These are phyloP conservation scores for Varroa destructor DNA, from an alignment of 1,140 invertebrate genomes.

Conservation along the genomic window DNA sequence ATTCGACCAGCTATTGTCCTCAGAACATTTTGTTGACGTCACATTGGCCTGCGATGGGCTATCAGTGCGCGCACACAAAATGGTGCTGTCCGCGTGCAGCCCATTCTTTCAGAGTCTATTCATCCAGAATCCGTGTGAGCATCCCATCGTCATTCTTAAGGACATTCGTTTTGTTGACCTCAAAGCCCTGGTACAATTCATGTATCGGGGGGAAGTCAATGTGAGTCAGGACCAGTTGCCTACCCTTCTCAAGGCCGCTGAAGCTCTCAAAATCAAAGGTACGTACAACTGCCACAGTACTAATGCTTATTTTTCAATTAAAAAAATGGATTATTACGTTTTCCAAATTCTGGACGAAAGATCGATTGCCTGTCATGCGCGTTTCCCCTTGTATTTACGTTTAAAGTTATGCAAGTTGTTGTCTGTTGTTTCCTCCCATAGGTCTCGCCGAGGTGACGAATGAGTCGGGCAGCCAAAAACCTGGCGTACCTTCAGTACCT, in stretches of 20 bases:
- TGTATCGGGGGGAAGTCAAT: slow-evolving; percentile 85
- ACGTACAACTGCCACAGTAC: background rate
- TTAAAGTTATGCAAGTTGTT: no score
- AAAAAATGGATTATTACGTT: no score
- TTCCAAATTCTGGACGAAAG: no score
- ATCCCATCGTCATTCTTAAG: slow-evolving; percentile 77
- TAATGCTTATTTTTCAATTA: no score
- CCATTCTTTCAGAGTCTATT: slow-evolving; percentile 85
- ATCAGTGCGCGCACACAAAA: slow-evolving; percentile 79
- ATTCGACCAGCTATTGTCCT: slow-evolving; percentile 75
- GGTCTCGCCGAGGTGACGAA: slow-evolving; percentile 62
- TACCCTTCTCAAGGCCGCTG: slow-evolving; percentile 71
- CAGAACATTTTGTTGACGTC: slow-evolving; percentile 78
- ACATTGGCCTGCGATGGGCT: slow-evolving; percentile 80
- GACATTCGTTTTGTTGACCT: slow-evolving; percentile 80
- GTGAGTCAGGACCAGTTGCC: slow-evolving; percentile 79
- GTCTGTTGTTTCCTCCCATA: background rate
- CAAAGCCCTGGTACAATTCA: slow-evolving; percentile 81
- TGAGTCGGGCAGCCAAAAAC: slow-evolving; percentile 39
- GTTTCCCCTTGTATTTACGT: no score
- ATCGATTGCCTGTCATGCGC: no score
- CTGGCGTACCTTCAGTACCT: no score
- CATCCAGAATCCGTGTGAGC: slow-evolving; percentile 70
- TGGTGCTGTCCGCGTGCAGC: slow-evolving; percentile 81
- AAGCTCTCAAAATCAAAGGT: slow-evolving; percentile 79